Evolutionary conservation across 2,113 vertebrate species (phyloP).

Genomic region (Uria aalge): DNA sequence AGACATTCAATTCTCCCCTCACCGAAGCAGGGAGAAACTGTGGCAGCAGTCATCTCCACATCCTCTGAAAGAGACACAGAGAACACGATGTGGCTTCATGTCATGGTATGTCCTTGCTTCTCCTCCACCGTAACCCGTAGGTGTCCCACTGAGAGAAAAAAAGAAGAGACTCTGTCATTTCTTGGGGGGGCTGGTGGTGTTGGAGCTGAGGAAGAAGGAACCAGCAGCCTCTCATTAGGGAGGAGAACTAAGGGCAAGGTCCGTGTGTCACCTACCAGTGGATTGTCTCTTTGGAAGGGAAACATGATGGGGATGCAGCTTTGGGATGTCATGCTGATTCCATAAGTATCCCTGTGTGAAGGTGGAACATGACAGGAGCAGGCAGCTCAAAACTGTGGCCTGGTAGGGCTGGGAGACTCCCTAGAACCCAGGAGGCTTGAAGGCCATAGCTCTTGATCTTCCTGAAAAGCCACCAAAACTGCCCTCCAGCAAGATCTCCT

Average conservation of each 20-base stretch:
- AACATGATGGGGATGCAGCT: not conserved
- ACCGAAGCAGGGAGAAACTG: not conserved
- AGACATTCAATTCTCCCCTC: not conserved
- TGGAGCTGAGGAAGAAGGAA: not conserved
- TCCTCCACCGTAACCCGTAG: fast-evolving
- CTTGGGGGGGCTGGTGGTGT: not conserved
- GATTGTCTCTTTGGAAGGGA: not conserved
- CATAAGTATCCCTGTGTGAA: fast-evolving
- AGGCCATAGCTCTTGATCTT: not conserved
- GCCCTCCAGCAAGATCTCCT: not conserved
- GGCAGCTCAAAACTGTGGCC: not conserved
- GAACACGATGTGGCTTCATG: not conserved
- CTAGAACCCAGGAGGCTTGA: not conserved
- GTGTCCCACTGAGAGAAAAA: no score
- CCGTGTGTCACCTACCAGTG: not conserved
- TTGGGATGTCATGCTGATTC: fast-evolving
- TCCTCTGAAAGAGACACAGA: not conserved
- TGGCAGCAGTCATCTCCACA: not conserved
- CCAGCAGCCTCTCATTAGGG: not conserved
- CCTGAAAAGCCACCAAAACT: not conserved
- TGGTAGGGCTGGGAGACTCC: not conserved
- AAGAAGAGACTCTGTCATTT: fast-evolving
- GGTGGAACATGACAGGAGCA: not conserved
- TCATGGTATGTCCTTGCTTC: no score
- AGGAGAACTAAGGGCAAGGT: not conserved